These are phyloP conservation scores for Sesia bembeciformis DNA, from an alignment of 2,888 invertebrate species.

Conservation along the genomic window DNA sequence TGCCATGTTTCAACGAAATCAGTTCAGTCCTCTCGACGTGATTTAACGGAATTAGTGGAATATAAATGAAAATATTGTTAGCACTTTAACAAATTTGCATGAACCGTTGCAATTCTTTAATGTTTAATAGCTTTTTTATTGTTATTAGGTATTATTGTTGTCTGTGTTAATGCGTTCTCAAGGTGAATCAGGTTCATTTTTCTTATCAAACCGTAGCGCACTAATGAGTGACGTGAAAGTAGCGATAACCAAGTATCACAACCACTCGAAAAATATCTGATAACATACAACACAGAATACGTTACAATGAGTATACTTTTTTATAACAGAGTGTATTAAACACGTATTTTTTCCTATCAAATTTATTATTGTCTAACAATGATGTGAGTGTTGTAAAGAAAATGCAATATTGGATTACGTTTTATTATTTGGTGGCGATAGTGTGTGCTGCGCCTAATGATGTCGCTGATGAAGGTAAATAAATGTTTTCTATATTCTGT, in stretches of 20 bases:
- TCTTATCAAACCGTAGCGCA: conserved; percentile 16
- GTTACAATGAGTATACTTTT: conserved; percentile 5
- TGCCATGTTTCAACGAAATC: too few species aligned
- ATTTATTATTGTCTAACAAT: not conserved
- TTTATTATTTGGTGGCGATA: conserved; percentile 24
- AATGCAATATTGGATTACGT: conserved; percentile 32
- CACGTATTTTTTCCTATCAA: not conserved
- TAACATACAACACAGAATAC: conserved; percentile 29
- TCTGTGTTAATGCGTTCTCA: too few species aligned
- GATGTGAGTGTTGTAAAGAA: conserved; percentile 10
- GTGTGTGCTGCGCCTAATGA: not conserved
- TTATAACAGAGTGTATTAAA: not conserved
- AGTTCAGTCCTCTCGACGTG: too few species aligned
- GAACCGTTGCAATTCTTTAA: too few species aligned
- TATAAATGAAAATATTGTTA: too few species aligned
- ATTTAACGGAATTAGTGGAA: too few species aligned
- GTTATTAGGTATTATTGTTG: too few species aligned
- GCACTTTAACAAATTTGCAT: too few species aligned
- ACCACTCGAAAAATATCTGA: conserved; percentile 44
- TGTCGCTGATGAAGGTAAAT: not conserved
- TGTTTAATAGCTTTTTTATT: too few species aligned
- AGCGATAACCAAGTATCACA: conserved; percentile 27
- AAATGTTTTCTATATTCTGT: too few species aligned
- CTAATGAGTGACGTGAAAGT: conserved; percentile 26
- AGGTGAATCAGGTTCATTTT: not conserved